Evolutionary conservation across 2,888 invertebrate species (phyloP).

Genomic region (Amphipoea oculea): DNA sequence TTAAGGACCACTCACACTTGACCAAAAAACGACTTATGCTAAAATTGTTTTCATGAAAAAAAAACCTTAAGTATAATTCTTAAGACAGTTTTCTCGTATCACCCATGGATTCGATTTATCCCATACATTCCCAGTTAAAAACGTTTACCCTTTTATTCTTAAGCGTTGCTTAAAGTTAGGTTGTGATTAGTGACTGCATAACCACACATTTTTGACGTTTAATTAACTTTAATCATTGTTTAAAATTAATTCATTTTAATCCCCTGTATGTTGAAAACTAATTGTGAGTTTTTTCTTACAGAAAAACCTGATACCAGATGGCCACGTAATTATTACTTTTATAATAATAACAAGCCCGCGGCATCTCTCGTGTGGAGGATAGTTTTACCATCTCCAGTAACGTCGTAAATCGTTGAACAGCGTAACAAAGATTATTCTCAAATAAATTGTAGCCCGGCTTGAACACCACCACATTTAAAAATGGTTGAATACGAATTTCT

Average conservation of each 20-base stretch:
- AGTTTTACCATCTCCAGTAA: background rate
- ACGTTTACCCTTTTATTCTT: too few species aligned
- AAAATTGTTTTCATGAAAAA: background rate
- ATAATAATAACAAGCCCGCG: too few species aligned
- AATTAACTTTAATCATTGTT: background rate
- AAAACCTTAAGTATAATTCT: background rate
- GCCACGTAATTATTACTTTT: constrained; percentile 12
- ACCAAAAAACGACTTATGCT: background rate
- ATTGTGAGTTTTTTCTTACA: constrained; percentile 4
- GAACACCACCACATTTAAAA: background rate
- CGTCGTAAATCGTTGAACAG: background rate
- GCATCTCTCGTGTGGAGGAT: background rate
- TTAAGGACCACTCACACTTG: background rate
- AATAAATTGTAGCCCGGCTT: background rate
- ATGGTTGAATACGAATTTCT: background rate
- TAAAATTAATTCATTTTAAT: background rate
- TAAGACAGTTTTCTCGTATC: background rate
- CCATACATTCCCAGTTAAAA: background rate
- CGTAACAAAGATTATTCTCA: background rate
- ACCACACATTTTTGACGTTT: too few species aligned
- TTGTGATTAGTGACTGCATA: too few species aligned
- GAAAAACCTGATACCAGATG: background rate
- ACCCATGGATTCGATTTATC: background rate
- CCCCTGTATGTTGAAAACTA: background rate
- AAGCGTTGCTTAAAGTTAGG: too few species aligned